Evolutionary conservation across 2,888 invertebrate species (phyloP).

Genomic region (Limnephilus auricula): DNA sequence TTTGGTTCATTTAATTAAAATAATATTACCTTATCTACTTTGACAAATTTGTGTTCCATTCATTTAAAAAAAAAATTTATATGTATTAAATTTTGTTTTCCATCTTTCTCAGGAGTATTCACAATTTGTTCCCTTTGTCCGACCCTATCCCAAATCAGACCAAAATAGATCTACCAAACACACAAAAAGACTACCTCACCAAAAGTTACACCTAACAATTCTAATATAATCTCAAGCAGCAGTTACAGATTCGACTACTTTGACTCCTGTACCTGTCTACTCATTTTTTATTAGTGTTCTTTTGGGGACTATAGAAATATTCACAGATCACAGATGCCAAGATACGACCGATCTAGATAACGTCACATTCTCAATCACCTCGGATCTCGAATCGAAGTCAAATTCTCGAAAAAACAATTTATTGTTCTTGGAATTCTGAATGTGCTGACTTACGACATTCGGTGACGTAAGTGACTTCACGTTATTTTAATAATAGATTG

Average conservation of each 20-base stretch:
- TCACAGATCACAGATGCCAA: conserved; percentile 18
- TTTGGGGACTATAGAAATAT: not conserved
- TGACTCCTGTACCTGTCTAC: not conserved
- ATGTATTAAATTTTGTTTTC: not conserved
- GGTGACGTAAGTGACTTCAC: not conserved
- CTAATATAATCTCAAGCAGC: not conserved
- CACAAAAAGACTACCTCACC: not conserved
- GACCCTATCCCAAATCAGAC: not conserved
- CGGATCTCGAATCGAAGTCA: not conserved
- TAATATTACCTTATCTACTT: no score
- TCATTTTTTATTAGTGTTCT: not conserved
- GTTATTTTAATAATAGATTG: not conserved
- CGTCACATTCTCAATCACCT: conserved; percentile 27
- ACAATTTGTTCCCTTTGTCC: not conserved
- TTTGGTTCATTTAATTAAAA: no score
- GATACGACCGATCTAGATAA: not conserved
- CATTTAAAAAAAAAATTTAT: no score
- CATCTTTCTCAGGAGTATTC: not conserved
- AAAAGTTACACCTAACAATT: not conserved
- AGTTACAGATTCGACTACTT: not conserved
- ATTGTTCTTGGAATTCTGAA: not conserved
- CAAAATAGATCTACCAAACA: not conserved
- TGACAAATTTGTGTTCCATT: no score
- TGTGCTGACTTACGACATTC: not conserved
- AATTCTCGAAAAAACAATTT: not conserved